Percentiles rank a stretch among this genome's conserved stretches.
Evolutionary conservation across 2,113 vertebrate species (phyloP).

Genomic region (Indicator maculatus): DNA sequence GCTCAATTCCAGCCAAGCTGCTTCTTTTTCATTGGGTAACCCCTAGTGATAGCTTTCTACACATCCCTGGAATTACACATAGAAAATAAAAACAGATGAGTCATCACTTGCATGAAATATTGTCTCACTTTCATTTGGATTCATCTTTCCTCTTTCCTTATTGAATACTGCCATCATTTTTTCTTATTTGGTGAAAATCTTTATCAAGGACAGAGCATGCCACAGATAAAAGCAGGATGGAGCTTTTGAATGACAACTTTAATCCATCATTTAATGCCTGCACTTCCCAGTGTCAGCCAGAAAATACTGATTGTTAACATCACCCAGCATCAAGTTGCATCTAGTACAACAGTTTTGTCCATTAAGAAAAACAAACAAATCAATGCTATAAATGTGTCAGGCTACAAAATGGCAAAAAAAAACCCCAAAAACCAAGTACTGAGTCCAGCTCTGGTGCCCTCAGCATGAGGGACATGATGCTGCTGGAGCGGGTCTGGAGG

Average conservation of each 20-base stretch:
- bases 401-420: not conserved
- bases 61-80: not conserved
- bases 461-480: too few species aligned
- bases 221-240: conserved; percentile 37
- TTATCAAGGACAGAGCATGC: conserved; percentile 61
- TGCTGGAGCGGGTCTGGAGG: too few species aligned
- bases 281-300: conserved; percentile 29
- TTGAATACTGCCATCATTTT: conserved; percentile 12
- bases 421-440: not conserved
- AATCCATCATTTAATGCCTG: conserved; percentile 57
- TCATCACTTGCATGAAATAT: conserved; percentile 36
- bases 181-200: conserved; percentile 47
- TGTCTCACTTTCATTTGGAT: conserved; percentile 39
- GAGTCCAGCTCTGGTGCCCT: too few species aligned
- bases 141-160: not conserved
- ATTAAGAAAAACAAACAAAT: conserved; percentile 63
- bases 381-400: conserved; percentile 2
- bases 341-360: conserved; percentile 17
- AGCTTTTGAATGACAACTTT: conserved; percentile 52
- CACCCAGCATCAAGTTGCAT: conserved; percentile 20
- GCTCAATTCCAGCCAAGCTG: conserved; percentile 37
- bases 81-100: conserved; percentile 56
- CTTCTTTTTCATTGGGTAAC: conserved; percentile 29
- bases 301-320: conserved; percentile 37
- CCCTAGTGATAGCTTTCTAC: not conserved